Evolutionary conservation across 23 tunicate genomes (phyloP).

Genomic region (Ciona savignyi): DNA sequence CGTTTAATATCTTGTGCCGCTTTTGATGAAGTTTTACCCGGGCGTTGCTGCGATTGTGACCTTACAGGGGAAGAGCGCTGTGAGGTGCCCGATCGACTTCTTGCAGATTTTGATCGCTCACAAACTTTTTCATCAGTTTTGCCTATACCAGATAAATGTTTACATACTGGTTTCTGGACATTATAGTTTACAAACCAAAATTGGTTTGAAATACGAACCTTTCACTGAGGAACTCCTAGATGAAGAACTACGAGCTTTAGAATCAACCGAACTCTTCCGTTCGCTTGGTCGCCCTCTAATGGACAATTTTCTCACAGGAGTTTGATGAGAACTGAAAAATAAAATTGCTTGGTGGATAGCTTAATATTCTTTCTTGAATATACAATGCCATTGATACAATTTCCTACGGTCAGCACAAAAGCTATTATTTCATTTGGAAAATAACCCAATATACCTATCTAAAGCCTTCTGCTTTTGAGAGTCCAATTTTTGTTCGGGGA

Average conservation of each 20-base stretch:
- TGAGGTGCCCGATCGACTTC: background rate
- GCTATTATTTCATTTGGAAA: too few species aligned
- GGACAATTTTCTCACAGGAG: background rate
- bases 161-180: too few species aligned
- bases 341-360: too few species aligned
- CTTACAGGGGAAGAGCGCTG: slow-evolving; percentile 4
- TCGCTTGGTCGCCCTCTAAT: background rate
- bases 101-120: background rate
- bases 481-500: background rate
- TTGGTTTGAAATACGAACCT: background rate
- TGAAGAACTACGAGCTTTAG: background rate
- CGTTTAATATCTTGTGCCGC: background rate
- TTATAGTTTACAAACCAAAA: too few species aligned
- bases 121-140: background rate
- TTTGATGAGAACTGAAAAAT: background rate
- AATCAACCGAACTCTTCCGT: background rate
- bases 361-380: background rate
- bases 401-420: too few species aligned
- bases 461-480: background rate
- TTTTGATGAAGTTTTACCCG: background rate
- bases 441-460: background rate
- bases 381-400: too few species aligned
- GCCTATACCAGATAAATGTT: background rate
- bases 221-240: background rate
- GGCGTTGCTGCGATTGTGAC: background rate